phyloP scores from a whole-genome alignment of 2,888 invertebrate genomes.

The Alloplasta piceator region DNA sequence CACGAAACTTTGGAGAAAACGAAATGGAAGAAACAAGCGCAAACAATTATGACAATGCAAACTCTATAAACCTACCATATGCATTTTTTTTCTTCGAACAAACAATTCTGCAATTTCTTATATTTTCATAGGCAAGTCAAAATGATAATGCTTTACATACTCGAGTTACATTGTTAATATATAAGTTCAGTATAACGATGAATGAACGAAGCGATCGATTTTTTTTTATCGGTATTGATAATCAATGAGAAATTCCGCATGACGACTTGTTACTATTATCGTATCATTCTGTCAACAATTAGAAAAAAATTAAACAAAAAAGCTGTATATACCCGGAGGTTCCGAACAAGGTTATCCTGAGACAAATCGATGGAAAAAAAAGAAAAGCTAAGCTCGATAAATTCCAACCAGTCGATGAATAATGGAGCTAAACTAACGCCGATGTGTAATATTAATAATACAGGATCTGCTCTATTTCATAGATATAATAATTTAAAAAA shows the following conservation, averaged over 20 bases:
- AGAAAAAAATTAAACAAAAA: background rate
- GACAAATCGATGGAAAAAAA: background rate
- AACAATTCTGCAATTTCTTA: no score
- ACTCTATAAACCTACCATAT: no score
- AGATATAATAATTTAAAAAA: constrained; percentile 12
- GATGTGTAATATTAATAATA: background rate
- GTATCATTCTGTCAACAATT: background rate
- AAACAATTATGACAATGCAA: no score
- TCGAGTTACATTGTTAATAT: background rate
- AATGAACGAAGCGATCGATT: background rate
- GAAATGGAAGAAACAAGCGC: no score
- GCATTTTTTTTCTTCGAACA: no score
- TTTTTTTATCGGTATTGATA: background rate
- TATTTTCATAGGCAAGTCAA: no score
- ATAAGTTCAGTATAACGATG: background rate
- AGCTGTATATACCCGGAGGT: background rate
- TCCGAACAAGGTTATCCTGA: background rate
- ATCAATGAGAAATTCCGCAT: background rate
- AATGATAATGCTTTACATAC: no score
- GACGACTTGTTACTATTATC: no score
- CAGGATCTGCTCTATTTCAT: background rate
- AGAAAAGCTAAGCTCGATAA: constrained; percentile 16
- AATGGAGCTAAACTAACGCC: constrained; percentile 40
- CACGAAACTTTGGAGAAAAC: no score
- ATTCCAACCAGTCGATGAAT: constrained; percentile 43